Base-by-base conservation (phyloP, 1,140 invertebrate species). In the Dysdera silvatica region DNA sequence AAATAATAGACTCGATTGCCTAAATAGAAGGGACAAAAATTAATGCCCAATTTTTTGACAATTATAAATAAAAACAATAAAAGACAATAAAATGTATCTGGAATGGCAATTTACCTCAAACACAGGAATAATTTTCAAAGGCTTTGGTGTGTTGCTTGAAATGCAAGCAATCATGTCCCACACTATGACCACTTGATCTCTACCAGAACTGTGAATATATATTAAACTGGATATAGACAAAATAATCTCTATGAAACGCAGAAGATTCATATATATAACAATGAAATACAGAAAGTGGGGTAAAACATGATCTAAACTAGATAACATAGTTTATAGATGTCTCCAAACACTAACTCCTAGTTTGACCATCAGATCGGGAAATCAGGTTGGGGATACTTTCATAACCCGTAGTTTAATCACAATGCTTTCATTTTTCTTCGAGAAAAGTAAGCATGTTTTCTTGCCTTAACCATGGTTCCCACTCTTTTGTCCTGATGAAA, bases 171-270 rank as follows among this genome's bases (percentile, higher is more conserved):
- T 71, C 43, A 91, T 73, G 72, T 89, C 79, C 93, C 93, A 97
- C 16, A 95, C 76, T 66, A 95, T 91, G 5, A 96, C 73, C 6
- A 95, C 87, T 78, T 88, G 89, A 73, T 97, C 94, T 71, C 91
- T 80, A 43, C 89, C 85, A 61, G 85, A 86, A 72, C 89, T 92
- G 69, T 51, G 75, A 71, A 68, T 51, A 56, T 67, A 49, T 49
- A 61, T 12, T 60, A 58, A 48, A 51, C 35, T 26, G 60, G 7
- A 40, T 18, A 18, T n/a, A 49, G 33, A 24, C 41, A 29, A 48
- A 60, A 45, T 49, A n/a, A n/a, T n/a, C n/a, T n/a, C n/a, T n/a
- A 29, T 40, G n/a, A 52, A 37, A 35, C 20, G 3, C 4, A 32
- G 24, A 41, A 28, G 18, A 48, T 48, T 24, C 31, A 35, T 3